Evolutionary conservation across 2,888 invertebrate genomes (phyloP).

Genomic region (Drosophila imparisetae): DNA sequence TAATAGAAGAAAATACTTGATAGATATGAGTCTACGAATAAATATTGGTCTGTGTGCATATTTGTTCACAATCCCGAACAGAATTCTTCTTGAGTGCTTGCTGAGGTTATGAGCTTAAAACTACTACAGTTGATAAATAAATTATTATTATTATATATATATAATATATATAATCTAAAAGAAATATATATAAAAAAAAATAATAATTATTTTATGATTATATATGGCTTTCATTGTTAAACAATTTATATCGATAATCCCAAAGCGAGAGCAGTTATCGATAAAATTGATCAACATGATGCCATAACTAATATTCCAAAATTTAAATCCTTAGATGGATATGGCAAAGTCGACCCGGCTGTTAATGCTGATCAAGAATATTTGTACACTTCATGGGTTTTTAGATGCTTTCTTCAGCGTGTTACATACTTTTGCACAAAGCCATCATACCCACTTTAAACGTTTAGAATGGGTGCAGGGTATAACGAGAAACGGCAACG

Average conservation of each 20-base stretch:
- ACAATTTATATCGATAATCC: background rate
- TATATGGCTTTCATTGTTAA: background rate
- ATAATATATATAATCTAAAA: background rate
- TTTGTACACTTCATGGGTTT: background rate
- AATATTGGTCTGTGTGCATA: no score
- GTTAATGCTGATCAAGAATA: background rate
- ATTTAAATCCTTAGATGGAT: accelerated
- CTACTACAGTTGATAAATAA: background rate
- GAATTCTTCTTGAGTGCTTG: no score
- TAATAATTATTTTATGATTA: no score
- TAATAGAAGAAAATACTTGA: no score
- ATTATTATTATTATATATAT: no score
- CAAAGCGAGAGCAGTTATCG: background rate
- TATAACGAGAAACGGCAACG: constrained; percentile 38
- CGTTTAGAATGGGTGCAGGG: background rate
- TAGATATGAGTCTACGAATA: no score
- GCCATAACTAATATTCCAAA: background rate
- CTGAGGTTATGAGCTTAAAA: no score
- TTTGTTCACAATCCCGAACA: no score
- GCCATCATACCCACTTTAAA: background rate
- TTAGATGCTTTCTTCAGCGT: background rate
- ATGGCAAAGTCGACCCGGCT: accelerated
- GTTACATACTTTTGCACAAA: background rate
- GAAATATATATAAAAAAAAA: no score
- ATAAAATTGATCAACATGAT: background rate